Evolutionary conservation across 2,113 vertebrate genomes (phyloP), one percentile per base, ranked within the genome.

Genomic region (Garra rufa): DNA sequence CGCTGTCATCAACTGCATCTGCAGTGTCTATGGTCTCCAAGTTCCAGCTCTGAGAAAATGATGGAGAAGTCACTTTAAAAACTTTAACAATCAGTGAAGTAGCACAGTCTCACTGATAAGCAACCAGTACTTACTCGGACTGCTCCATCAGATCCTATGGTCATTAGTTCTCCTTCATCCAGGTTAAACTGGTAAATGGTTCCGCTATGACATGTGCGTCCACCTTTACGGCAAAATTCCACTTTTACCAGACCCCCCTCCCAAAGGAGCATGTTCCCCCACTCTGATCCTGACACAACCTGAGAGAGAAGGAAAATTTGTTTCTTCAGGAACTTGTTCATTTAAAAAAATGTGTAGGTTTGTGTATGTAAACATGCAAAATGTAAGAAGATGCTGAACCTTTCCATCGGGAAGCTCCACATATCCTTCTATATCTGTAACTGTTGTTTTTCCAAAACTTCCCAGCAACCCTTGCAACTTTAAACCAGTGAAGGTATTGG

Each of bases 251-350:
- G 92, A 15, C 95, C 96, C 0, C 93, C 96, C 48, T 98, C 96
- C 98, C 98, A 99, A 59, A 99, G 91, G 84, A 99, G 93, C 90
- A 99, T 89, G 92, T 99, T 98, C 21, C 98, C 98, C 97, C 97
- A 97, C 78, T 96, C 95, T 9, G 97, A 94, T n/a, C 98, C 98
- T 0, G 98, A 98, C 78, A 99, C 89, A 52, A 99, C 97, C 98
- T 99, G 90, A 83, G 50, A 81, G 11, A 9, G 13, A 14, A 2
- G 13, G 14, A 44, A 8, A 15, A 2, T 28, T 1, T 48, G 19
- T 43, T 19, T 8, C 0, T 28, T 61, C 57, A 61, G 28, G 1
- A 61, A 61, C 24, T 26, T 26, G 11, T 61, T 61, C 13, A 11
- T 26, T 61, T 61, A 26, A 63, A 28, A n/a, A 63, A 15, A 2